Base-by-base conservation (phyloP, 1,140 invertebrate genomes). In the Cylas formicarius region DNA sequence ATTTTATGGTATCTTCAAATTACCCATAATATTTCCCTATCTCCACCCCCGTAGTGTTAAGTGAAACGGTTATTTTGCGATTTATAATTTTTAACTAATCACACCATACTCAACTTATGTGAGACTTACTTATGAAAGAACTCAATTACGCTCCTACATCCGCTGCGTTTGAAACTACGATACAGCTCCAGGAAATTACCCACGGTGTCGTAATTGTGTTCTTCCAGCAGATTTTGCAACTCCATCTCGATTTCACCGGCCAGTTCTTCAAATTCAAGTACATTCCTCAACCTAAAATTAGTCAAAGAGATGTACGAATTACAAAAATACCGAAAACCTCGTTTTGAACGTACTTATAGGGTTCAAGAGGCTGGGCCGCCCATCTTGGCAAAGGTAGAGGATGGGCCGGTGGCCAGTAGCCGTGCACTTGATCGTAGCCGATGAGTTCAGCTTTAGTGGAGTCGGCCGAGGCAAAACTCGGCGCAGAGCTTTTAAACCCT, bases 161-260 rank as follows among this genome's bases (percentile, higher is more conserved):
- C 71, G 28, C 77, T 80, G 41, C 71, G 66, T 57, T 77, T 74
- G 61, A 75, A 90, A 41, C 76, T 76, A 50, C 81, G 72, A 65
- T 84, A 86, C 53, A 92, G 81, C 56, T 80, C 80, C 50, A 89
- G 65, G 65, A 90, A 89, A 61, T 90, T 88, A 60, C 80, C 81
- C 49, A 90, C 77, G 22, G 86, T 90, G 68, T 91, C 86, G 65
- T 93, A 94, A 66, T 79, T 84, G 69, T 89, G 75, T 54, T 80
- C 78, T 53, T 81, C 78, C 55, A 88, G 71, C 56, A 91, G 72
- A 36, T 77, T 77, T 60, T 86, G 82, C 44, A 89, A 75, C 53
- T 80, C 73, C 38, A 78, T 71, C 69, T 90, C 85, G 62, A 89
- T 78, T 46, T 74, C 72, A 19, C 78, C 74, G 53, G 81, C 82